Evolutionary conservation across 2,888 invertebrate species (phyloP), one percentile per base, ranked within the genome.

Genomic region (Balanococcus diminutus): DNA sequence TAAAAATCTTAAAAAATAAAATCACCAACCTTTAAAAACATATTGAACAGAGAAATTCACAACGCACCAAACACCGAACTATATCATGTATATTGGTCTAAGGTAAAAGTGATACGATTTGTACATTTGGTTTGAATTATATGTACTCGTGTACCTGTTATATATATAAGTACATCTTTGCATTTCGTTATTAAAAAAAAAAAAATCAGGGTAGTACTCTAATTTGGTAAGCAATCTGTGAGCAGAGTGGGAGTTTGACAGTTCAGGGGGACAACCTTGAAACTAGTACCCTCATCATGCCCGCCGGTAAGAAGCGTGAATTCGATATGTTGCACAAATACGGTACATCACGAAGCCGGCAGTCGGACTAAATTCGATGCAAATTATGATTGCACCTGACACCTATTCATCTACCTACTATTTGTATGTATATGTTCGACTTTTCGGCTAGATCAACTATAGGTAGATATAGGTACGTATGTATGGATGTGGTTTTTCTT

Each of bases 341-440:
- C 79, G 75, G 84, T 75, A 75, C 75, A 75, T 85, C 84, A 85
- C 84, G 84, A 85, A 85, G 31, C 84, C 84, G 84, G 84, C 84
- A 85, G 84, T 79, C 46, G 84, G 75, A 85, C 84, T 75, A 84
- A 36, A 84, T 84, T 84, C 46, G 84, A 85, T 85, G 84, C 84
- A 79, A 85, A 85, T 85, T 85, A 75, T 46, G 84, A 85, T 85
- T 85, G 46, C 84, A 85, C 75, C 84, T 85, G 84, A 85, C 84
- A 72, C 46, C 39, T 28, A 85, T 75, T 46, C 75, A 42, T 75
- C 46, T 72, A 51, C 51, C 51, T 51, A 51, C 51, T 51, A 51
- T 5, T 11, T 42, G 2, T 51, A 19, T 19, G 51, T 51, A 51
- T 22, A 6, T 51, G 51, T 51, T 51, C 51, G 51, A 51, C 51